Percentiles rank a stretch among this genome's conserved stretches.
Evolutionary conservation across 2,113 vertebrate species (phyloP).

Genomic region (cattle (Bos taurus)): DNA sequence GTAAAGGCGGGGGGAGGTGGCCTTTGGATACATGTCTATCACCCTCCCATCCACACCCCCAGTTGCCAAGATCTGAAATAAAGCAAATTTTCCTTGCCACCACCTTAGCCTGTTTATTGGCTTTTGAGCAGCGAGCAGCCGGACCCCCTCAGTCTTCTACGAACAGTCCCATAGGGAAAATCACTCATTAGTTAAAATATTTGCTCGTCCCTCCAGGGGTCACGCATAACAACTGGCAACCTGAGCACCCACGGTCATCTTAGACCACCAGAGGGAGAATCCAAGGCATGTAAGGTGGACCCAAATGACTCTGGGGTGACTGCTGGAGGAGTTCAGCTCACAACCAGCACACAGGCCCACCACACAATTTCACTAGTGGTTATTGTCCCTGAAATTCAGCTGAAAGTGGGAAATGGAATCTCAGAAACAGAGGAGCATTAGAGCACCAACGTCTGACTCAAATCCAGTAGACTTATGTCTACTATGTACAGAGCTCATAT

Average conservation of each 20-base stretch:
- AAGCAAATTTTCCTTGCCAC: background rate
- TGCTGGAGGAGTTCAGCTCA: background rate
- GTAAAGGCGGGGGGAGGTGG: background rate
- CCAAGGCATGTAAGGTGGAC: background rate
- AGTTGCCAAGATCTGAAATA: background rate
- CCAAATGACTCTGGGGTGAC: background rate
- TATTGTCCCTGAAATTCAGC: background rate
- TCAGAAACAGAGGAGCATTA: background rate
- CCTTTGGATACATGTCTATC: background rate
- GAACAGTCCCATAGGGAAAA: background rate
- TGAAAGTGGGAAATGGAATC: background rate
- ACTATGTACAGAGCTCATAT: background rate
- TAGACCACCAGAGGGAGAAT: background rate
- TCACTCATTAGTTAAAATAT: background rate
- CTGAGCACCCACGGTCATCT: background rate
- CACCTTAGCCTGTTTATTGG: background rate
- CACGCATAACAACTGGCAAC: background rate
- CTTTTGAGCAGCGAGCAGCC: background rate
- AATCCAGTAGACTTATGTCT: background rate
- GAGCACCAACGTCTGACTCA: background rate
- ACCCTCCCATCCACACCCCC: background rate
- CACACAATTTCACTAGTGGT: background rate
- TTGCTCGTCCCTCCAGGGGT: fast-evolving
- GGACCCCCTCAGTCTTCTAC: fast-evolving
- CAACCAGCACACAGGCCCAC: background rate